Evolutionary conservation across 2,113 vertebrate genomes (phyloP).

Genomic region (Aviceda subcristata): DNA sequence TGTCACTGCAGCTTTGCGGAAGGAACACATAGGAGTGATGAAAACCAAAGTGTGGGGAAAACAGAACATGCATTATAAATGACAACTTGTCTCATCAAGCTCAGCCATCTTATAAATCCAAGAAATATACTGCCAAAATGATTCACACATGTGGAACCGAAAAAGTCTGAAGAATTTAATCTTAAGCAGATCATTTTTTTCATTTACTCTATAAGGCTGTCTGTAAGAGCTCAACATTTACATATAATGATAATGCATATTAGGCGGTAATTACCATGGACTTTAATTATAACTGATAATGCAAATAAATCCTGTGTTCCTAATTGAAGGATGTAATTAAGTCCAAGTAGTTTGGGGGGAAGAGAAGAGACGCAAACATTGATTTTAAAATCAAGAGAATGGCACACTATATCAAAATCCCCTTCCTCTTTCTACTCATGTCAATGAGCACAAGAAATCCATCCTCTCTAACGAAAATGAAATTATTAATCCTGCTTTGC

Average conservation of each 20-base stretch:
- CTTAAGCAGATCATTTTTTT: conserved; percentile 37
- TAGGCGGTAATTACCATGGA: conserved; percentile 41
- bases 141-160: neutral
- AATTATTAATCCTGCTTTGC: neutral
- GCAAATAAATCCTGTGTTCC: conserved; percentile 31
- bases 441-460: neutral
- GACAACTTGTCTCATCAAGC: neutral
- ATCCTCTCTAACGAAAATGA: neutral
- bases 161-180: conserved; percentile 45
- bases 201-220: conserved; percentile 20
- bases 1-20: neutral
- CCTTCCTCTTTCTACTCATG: neutral
- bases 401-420: neutral
- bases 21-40: neutral
- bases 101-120: conserved; percentile 42
- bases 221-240: neutral
- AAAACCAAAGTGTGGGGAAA: neutral
- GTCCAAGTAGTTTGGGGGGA: neutral
- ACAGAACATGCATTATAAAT: conserved; percentile 21
- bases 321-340: conserved; percentile 57
- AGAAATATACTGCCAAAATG: conserved; percentile 16
- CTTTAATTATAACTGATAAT: conserved; percentile 62
- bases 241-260: conserved; percentile 41
- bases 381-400: conserved; percentile 11
- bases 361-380: neutral